phyloP scores from a whole-genome alignment of 2,797 vertebrate species.

The Sorex maritimensis region DNA sequence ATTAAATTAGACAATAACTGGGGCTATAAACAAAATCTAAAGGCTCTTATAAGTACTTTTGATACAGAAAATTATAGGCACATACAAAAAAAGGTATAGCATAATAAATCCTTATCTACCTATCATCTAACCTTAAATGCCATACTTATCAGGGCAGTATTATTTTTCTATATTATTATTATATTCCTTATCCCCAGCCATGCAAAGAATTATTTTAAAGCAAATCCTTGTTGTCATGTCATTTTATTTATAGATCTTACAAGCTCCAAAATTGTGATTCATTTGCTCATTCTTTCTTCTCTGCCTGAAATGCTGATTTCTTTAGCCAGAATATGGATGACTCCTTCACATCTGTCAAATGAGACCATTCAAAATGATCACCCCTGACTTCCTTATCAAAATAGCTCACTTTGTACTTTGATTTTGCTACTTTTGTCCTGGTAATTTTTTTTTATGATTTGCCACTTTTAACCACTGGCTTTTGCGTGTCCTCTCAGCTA shows the following conservation, averaged over 20 bases:
- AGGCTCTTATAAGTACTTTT: neutral
- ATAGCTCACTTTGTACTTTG: neutral
- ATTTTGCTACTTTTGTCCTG: neutral
- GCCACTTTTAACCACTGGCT: neutral
- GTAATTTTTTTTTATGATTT: constrained; percentile 49
- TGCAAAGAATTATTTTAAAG: neutral
- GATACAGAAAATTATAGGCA: constrained; percentile 20
- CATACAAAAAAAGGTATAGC: neutral
- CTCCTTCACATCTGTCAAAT: neutral
- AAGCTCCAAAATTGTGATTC: constrained; percentile 5
- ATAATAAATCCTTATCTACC: neutral
- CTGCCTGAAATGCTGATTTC: neutral
- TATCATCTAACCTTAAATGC: neutral
- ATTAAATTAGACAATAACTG: neutral
- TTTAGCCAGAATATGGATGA: neutral
- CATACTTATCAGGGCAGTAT: neutral
- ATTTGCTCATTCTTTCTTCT: neutral
- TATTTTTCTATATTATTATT: neutral
- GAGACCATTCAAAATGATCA: neutral
- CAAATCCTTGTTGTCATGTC: neutral
- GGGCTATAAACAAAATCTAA: neutral
- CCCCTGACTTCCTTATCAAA: neutral
- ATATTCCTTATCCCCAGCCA: neutral
- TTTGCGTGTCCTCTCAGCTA: constrained; percentile 30
- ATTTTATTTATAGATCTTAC: constrained; percentile 16